Conservation (phyloP, 2,113 vertebrate genomes). For the Boleophthalmus pectinirostris region DNA sequence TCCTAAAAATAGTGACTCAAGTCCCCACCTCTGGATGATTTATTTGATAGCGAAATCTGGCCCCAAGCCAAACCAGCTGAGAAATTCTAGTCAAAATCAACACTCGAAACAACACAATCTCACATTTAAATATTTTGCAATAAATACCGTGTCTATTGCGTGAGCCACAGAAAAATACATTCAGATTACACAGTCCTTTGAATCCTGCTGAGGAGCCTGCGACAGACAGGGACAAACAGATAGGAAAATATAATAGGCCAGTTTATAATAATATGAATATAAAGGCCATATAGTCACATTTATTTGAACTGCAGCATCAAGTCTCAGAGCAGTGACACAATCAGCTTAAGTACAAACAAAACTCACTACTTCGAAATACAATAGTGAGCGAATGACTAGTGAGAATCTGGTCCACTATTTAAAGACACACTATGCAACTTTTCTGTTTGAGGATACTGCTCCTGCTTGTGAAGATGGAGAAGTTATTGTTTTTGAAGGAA, state of each 20-base stretch:
- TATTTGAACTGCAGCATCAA: slow-evolving; percentile 4
- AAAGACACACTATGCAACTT: too few relatives aligned
- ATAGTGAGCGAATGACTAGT: slow-evolving; percentile 13
- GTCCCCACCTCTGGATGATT: too few relatives aligned
- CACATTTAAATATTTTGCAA: slow-evolving; percentile 24
- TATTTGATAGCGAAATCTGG: background rate
- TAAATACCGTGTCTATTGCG: slow-evolving; percentile 33
- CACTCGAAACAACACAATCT: slow-evolving; percentile 20
- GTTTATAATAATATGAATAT: background rate
- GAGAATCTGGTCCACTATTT: slow-evolving; percentile 23
- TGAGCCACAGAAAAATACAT: slow-evolving; percentile 47
- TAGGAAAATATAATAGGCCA: slow-evolving; percentile 4
- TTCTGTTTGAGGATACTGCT: too few relatives aligned
- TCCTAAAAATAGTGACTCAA: too few relatives aligned
- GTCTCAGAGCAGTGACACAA: background rate
- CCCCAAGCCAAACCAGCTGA: background rate
- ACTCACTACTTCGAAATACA: slow-evolving; percentile 23
- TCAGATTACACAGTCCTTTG: slow-evolving; percentile 30
- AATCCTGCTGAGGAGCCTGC: slow-evolving; percentile 22
- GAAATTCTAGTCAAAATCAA: background rate
- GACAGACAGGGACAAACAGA: slow-evolving; percentile 6
- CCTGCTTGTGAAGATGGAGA: too few relatives aligned
- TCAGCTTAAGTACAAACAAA: slow-evolving; percentile 14
- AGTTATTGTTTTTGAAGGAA: too few relatives aligned
- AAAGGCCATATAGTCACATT: slow-evolving; percentile 9